Evolutionary conservation across 2,888 invertebrate genomes (phyloP).

Genomic region (Parnassius apollo): DNA sequence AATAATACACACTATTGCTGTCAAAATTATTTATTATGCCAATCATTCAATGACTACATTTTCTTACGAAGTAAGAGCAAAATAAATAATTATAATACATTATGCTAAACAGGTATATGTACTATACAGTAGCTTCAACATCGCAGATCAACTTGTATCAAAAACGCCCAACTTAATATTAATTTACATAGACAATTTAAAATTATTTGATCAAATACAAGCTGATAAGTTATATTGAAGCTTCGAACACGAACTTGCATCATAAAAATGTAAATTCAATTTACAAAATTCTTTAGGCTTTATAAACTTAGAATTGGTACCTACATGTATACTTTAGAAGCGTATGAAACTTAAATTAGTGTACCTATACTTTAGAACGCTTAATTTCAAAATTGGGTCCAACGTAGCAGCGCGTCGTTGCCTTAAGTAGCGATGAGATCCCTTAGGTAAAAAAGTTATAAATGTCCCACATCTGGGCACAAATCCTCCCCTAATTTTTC

Average conservation of each 20-base stretch:
- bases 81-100: constrained; percentile 10
- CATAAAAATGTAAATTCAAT: not conserved
- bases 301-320: constrained; percentile 16
- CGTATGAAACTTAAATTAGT: too few relatives aligned
- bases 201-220: not conserved
- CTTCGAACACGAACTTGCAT: not conserved
- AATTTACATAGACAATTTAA: too few relatives aligned
- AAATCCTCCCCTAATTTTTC: too few relatives aligned
- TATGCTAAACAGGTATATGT: not conserved
- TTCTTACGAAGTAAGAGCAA: constrained; percentile 7
- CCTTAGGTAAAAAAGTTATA: not conserved
- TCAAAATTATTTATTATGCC: constrained; percentile 22
- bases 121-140: not conserved
- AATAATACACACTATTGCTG: constrained; percentile 11
- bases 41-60: constrained; percentile 17
- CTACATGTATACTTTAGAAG: constrained; percentile 1
- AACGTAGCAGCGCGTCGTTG: constrained; percentile 7
- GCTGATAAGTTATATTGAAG: not conserved
- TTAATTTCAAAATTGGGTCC: constrained; percentile 21
- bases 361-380: constrained; percentile 3
- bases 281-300: constrained; percentile 12
- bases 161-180: not conserved
- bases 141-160: constrained; percentile 1
- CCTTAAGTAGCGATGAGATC: constrained; percentile 18
- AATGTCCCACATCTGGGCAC: too few relatives aligned